Percentiles rank a stretch among this genome's conserved stretches.
Conservation (phyloP, 2,797 vertebrate species). For the Schizothorax lantsangensis region DNA sequence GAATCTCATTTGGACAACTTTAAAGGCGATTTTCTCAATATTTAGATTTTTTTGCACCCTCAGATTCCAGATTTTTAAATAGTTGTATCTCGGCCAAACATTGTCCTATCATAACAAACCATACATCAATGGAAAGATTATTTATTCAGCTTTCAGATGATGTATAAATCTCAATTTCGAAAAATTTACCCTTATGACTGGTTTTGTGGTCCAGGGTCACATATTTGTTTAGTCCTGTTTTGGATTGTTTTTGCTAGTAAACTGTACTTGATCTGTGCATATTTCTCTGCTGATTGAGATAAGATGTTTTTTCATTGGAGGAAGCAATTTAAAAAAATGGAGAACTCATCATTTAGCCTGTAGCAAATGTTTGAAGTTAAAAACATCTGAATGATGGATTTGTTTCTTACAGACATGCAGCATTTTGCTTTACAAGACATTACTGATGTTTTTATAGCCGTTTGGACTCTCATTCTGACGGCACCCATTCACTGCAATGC, state of each 20-base stretch:
- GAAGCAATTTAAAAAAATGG: background rate
- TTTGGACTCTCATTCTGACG: background rate
- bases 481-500: background rate
- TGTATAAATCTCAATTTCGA: too few species aligned
- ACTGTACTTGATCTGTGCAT: background rate
- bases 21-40: too few species aligned
- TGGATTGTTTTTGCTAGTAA: background rate
- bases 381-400: background rate
- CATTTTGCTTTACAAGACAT: background rate
- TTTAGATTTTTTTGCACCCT: too few species aligned
- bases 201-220: too few species aligned
- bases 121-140: too few species aligned
- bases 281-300: background rate
- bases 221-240: background rate
- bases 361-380: background rate
- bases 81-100: too few species aligned
- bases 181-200: too few species aligned
- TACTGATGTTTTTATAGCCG: background rate
- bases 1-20: too few species aligned
- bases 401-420: background rate
- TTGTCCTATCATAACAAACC: too few species aligned
- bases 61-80: too few species aligned
- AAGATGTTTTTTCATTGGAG: background rate
- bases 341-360: background rate
- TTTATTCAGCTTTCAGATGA: too few species aligned